phyloP scores from a whole-genome alignment of 1,140 invertebrate genomes.

The Heliconius melpomene region DNA sequence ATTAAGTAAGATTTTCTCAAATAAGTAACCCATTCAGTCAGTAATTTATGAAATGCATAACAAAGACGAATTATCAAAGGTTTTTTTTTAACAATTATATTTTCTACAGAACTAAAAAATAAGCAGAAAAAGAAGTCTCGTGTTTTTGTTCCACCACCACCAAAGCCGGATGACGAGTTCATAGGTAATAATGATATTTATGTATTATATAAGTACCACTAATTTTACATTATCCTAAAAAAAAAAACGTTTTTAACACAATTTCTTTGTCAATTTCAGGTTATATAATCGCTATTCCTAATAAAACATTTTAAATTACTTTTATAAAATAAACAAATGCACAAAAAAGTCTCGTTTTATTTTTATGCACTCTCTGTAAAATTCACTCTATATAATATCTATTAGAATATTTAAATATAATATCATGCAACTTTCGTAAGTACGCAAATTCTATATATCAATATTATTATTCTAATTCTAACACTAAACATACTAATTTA shows the following conservation, averaged over 20 bases:
- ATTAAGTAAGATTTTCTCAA: too few species aligned
- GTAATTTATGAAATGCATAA: too few species aligned
- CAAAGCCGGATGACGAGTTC: slow-evolving; percentile 34
- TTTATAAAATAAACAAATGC: slow-evolving; percentile 52
- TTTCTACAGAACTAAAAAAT: slow-evolving; percentile 33
- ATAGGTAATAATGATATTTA: slow-evolving; percentile 20
- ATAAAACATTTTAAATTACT: slow-evolving; percentile 52
- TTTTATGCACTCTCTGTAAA: slow-evolving; percentile 31
- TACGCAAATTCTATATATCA: not conserved
- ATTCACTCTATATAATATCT: slow-evolving; percentile 2
- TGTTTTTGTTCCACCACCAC: slow-evolving; percentile 20
- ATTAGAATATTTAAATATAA: not conserved
- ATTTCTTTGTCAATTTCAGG: slow-evolving; percentile 51
- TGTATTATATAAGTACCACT: too few species aligned
- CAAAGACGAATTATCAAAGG: too few species aligned
- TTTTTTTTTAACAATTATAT: slow-evolving; percentile 16
- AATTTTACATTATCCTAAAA: not conserved
- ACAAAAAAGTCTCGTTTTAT: slow-evolving; percentile 38
- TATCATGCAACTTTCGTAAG: not conserved
- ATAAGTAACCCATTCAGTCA: too few species aligned
- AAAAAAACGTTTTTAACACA: not conserved
- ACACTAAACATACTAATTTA: not conserved
- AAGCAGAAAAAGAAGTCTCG: slow-evolving; percentile 33
- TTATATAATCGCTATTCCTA: slow-evolving; percentile 63
- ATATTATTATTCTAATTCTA: not conserved